phyloP scores from a whole-genome alignment of 2,888 invertebrate genomes.

The Microctonus brassicae region DNA sequence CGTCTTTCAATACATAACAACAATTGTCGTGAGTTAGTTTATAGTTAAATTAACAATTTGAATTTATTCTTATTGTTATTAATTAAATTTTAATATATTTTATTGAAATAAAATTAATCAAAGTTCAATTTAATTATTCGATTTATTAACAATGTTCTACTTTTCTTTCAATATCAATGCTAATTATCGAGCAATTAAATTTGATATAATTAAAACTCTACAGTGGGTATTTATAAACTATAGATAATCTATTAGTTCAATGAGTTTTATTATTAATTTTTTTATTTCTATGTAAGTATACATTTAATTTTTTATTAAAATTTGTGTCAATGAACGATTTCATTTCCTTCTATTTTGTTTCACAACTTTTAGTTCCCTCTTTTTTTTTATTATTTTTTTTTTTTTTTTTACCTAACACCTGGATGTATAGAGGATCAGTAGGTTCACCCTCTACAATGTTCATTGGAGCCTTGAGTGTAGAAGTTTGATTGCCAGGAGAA shows the following conservation, averaged over 20 bases:
- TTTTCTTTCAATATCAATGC: neutral
- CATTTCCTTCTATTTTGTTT: neutral
- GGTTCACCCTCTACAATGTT: neutral
- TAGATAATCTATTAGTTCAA: neutral
- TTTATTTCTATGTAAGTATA: neutral
- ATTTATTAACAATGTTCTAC: neutral
- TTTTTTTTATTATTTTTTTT: neutral
- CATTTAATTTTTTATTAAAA: neutral
- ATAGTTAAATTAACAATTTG: neutral
- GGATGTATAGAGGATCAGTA: neutral
- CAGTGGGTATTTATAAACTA: neutral
- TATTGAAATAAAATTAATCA: neutral
- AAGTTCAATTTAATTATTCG: neutral
- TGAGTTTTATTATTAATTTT: neutral
- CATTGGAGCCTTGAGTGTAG: neutral
- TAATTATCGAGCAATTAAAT: neutral
- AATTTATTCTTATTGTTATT: neutral
- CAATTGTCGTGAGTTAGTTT: neutral
- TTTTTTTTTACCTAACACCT: neutral
- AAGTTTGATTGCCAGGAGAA: conserved; percentile 16
- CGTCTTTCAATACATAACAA: neutral
- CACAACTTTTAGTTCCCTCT: neutral
- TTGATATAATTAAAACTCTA: neutral
- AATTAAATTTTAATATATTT: neutral
- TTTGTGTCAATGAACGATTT: neutral